Base-by-base conservation (phyloP, 1,140 invertebrate species). In the Drosophila lowei region DNA sequence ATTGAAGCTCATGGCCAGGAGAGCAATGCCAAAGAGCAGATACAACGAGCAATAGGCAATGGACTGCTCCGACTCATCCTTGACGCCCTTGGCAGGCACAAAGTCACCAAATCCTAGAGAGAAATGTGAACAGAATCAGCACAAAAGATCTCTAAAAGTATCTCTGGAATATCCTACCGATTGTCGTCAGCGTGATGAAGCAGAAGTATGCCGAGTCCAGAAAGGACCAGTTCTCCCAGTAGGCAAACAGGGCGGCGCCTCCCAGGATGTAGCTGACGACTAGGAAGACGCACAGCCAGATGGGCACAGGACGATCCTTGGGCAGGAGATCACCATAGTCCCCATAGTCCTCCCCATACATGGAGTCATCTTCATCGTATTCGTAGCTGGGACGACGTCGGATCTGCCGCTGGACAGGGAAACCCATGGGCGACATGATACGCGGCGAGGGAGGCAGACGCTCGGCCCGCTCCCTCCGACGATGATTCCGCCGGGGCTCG, bases 1-100 rank as follows among this genome's bases (percentile, higher is more conserved):
- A 93, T 99, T 99, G 92, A 99, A 99, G 86, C 97, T 98, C 99
- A 99, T 99, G 18, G 98, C 98, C 54, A 99, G 92, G 28, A 99
- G 93, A 0, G 98, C 97, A 91, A 99, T 99, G 6, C 98, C 98
- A 90, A 98, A 97, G 11, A 99, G 93, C 59, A 99, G 92, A 93
- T 99, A 99, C 47, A 99, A 91, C 0, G 97, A 97, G 85, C 97
- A 98, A 16, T 99, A 94, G 0, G 98, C 97, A 66, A 99, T 97
- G 42, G 96, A 96, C 67, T 95, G 93, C 72, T 95, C 93, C 0
- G 94, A 95, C 48, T 95, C 94, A 34, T 93, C 93, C 49, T 93
- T 94, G 3, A 95, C 94, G 15, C 94, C 94, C 91, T 97, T 96
- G 1, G 96, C 97, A 0, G 97, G 98, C 0, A 98, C 97, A 84